Evolutionary conservation across 2,113 vertebrate genomes (phyloP).

Genomic region (Cisticola juncidis): DNA sequence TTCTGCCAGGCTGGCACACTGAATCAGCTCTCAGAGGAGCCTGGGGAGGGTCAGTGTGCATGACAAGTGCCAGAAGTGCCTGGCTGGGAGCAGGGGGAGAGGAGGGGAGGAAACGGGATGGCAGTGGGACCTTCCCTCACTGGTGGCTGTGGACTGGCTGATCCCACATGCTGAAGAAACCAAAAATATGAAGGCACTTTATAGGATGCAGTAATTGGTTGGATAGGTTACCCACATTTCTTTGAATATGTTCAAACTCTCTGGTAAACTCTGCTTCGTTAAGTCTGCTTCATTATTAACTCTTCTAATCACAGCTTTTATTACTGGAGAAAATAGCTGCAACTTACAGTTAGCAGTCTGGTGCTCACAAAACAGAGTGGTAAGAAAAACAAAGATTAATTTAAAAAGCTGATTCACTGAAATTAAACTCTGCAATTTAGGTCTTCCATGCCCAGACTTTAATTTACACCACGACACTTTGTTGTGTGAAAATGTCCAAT

Average conservation of each 20-base stretch:
- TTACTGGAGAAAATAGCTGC: not conserved
- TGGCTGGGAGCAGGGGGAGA: not conserved
- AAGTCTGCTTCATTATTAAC: not conserved
- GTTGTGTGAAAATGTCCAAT: not conserved
- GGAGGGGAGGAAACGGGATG: not conserved
- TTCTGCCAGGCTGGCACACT: conserved; percentile 2
- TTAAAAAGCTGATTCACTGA: not conserved
- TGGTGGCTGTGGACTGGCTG: not conserved
- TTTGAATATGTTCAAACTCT: not conserved
- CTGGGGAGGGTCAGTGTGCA: not conserved
- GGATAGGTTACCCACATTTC: not conserved
- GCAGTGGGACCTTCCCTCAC: not conserved
- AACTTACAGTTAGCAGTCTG: not conserved
- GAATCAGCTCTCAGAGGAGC: conserved; percentile 1
- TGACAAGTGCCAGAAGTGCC: not conserved
- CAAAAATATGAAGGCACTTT: not conserved
- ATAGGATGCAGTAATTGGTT: not conserved
- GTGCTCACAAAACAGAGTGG: not conserved
- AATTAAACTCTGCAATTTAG: not conserved
- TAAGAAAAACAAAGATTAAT: not conserved
- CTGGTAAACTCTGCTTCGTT: not conserved
- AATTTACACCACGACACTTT: not conserved
- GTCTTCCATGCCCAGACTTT: not conserved
- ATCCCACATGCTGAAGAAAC: not conserved
- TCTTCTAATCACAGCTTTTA: not conserved